Conservation (phyloP, 2,113 vertebrate genomes). For the Odobenus rosmarus region DNA sequence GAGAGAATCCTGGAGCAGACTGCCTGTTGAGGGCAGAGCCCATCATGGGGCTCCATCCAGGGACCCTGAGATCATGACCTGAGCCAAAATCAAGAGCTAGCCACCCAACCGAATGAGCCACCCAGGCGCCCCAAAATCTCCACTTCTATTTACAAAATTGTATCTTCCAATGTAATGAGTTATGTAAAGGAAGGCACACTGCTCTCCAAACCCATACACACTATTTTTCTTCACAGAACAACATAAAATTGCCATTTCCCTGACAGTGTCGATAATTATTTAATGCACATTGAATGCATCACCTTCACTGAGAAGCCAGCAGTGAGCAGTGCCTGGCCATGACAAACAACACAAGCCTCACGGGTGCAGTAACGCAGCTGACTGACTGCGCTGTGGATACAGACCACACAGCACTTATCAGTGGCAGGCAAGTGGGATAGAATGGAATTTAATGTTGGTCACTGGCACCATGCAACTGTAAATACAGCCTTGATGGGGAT, state of each 20-base stretch:
- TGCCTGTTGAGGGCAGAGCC: not conserved
- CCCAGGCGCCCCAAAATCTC: not conserved
- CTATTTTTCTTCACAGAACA: constrained; percentile 26
- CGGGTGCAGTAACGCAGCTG: not conserved
- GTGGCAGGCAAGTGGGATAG: not conserved
- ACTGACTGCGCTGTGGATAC: not conserved
- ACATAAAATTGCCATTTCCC: not conserved
- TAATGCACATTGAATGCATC: not conserved
- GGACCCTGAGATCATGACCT: not conserved
- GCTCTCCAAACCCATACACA: not conserved
- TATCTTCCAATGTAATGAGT: not conserved
- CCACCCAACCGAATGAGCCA: not conserved
- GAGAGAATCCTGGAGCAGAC: not conserved
- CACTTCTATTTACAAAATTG: not conserved
- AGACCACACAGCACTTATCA: not conserved
- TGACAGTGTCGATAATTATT: constrained; percentile 32
- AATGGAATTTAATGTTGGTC: not conserved
- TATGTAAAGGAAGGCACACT: not conserved
- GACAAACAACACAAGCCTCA: not conserved
- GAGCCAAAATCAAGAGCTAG: not conserved
- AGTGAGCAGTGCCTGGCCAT: not conserved
- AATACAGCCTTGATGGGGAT: not conserved
- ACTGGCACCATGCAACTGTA: not conserved
- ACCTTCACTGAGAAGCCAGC: not conserved
- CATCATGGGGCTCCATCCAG: not conserved